Percentiles rank a stretch among this genome's conserved stretches.
These are phyloP conservation scores for Antennarius maculatus DNA, from an alignment of 2,797 vertebrate genomes.

Conservation along the genomic window DNA sequence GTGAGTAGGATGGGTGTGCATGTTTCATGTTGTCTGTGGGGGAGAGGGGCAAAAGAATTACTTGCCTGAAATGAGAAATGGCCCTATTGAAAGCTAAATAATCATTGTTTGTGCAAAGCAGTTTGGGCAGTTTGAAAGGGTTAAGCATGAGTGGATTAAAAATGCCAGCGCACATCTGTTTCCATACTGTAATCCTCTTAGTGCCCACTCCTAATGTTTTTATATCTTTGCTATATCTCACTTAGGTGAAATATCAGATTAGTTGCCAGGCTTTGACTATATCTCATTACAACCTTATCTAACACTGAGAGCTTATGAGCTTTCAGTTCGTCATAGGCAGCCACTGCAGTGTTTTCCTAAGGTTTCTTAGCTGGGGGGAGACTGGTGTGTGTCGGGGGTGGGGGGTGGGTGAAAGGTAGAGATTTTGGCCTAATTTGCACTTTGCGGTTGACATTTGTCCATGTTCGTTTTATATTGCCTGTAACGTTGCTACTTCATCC, in stretches of 20 bases:
- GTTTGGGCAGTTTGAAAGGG: conserved; percentile 79
- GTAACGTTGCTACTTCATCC: no score
- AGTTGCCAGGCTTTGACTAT: conserved; percentile 81
- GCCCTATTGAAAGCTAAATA: conserved; percentile 60
- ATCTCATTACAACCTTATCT: conserved; percentile 86
- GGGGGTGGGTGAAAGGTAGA: conserved; percentile 10
- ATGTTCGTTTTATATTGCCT: no score
- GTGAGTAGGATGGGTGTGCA: conserved; percentile 5
- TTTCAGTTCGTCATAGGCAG: conserved; percentile 30
- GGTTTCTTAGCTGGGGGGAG: background rate
- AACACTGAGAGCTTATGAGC: conserved; percentile 63
- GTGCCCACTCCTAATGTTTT: conserved; percentile 82
- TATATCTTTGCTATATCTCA: conserved; percentile 83
- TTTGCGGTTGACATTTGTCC: no score
- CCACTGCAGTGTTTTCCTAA: background rate
- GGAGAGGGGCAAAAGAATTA: background rate
- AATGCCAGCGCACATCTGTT: conserved; percentile 80
- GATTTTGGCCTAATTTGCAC: no score
- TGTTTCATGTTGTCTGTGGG: conserved; percentile 6
- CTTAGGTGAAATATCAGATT: conserved; percentile 86
- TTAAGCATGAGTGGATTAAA: conserved; percentile 84
- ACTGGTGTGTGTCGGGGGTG: conserved; percentile 10
- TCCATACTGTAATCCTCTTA: conserved; percentile 86
- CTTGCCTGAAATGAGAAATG: conserved; percentile 51
- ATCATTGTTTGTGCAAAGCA: conserved; percentile 71